phyloP scores from a whole-genome alignment of 2,113 vertebrate species.

The Embiotoca jacksoni region DNA sequence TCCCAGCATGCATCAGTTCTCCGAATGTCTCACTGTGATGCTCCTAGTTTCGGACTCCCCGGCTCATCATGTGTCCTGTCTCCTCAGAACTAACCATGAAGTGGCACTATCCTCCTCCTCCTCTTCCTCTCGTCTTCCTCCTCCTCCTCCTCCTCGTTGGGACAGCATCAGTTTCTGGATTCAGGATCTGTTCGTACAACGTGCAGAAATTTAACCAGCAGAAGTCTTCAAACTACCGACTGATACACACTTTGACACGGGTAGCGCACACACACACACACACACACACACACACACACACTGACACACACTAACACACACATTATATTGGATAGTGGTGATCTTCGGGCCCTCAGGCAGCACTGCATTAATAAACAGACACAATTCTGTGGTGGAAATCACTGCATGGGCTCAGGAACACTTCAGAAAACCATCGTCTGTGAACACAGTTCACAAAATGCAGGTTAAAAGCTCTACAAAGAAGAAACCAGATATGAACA shows the following conservation, averaged over 20 bases:
- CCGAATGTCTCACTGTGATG: no score
- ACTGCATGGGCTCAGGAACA: no score
- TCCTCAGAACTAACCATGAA: slow-evolving; percentile 64
- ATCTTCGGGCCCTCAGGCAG: no score
- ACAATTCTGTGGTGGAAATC: no score
- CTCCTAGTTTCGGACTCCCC: not conserved
- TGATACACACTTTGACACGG: slow-evolving; percentile 59
- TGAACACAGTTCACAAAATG: no score
- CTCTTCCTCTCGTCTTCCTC: slow-evolving; percentile 6
- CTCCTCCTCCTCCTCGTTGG: not conserved
- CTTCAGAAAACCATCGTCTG: no score
- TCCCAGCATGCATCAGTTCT: no score
- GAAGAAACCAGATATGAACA: no score
- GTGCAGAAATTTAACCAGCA: not conserved
- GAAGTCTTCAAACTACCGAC: slow-evolving; percentile 17
- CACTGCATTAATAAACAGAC: no score
- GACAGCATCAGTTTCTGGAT: not conserved
- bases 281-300: not conserved
- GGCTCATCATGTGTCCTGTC: not conserved
- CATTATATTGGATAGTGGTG: no score
- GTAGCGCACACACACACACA: slow-evolving; percentile 32
- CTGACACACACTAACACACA: not conserved
- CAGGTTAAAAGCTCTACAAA: no score
- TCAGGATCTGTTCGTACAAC: slow-evolving; percentile 76
- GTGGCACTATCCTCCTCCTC: slow-evolving; percentile 14